Evolutionary conservation across 2,113 vertebrate genomes (phyloP).

Genomic region (Grammomys surdaster): DNA sequence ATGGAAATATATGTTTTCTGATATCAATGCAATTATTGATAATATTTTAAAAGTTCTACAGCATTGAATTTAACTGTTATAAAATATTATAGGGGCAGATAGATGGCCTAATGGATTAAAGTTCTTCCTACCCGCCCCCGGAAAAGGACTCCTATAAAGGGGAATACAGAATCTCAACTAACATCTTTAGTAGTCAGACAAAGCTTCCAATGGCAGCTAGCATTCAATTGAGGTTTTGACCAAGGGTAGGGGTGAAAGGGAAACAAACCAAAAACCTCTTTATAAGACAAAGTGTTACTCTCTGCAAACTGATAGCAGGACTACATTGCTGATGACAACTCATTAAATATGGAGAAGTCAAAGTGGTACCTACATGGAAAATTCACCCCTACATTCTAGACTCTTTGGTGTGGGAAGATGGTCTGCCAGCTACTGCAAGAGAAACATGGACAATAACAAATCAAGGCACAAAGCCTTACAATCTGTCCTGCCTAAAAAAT

Average conservation of each 20-base stretch:
- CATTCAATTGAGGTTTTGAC: not conserved
- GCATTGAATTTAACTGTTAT: not conserved
- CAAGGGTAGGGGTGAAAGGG: not conserved
- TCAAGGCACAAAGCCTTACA: not conserved
- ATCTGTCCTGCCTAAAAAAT: not conserved
- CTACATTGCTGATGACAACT: not conserved
- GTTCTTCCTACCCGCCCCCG: not conserved
- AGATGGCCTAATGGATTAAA: not conserved
- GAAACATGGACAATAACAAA: not conserved
- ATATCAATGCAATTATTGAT: not conserved
- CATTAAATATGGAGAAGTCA: not conserved
- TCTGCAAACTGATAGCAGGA: not conserved
- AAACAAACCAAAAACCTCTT: not conserved
- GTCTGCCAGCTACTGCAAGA: not conserved
- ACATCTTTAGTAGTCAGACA: not conserved
- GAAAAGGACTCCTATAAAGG: not conserved
- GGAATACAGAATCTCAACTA: not conserved
- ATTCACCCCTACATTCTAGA: not conserved
- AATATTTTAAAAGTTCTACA: not conserved
- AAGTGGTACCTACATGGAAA: not conserved
- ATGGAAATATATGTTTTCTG: not conserved
- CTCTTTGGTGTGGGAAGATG: not conserved
- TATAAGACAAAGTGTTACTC: not conserved
- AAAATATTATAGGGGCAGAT: not conserved
- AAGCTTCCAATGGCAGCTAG: not conserved